Base-by-base conservation (phyloP, 2,888 invertebrate genomes). In the Standfussiana lucernea region DNA sequence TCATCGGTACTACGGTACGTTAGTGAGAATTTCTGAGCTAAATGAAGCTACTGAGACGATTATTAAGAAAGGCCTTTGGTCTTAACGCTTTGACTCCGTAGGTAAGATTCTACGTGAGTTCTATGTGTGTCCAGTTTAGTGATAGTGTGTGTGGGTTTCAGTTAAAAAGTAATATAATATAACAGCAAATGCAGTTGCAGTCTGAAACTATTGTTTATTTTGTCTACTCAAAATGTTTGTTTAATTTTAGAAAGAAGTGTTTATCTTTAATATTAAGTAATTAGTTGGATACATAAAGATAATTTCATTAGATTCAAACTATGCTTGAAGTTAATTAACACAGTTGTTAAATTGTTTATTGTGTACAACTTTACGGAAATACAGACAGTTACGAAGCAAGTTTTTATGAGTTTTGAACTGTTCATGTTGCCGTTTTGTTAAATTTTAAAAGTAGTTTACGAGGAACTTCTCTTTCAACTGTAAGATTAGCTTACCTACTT, bases 1-100 rank as follows among this genome's bases (percentile, higher is more conserved):
- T 32, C 42, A 66, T 66, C 69, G 72, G 62, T 72, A 76, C 53
- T 72, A 74, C 42, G 72, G 65, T 45, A 68, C 35, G 32, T 61
- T 53, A 59, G 65, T 77, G 61, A 42, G 64, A 64, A 64, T 18
- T 64, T n/a, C n/a, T 72, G 69, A 77, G 72, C 59, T 64, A 75
- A 70, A 83, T 68, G 37, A 28, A n/a, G 53, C 35, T 56, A 75
- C 56, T 21, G 62, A 65, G 50, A 66, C 40, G 68, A 67, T 73
- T 69, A 82, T 80, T 76, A 77, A 73, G 50, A 59, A 8, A 79
- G 65, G 53, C 53, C 50, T 59, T 64, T 37, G 35, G 15, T 61
- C n/a, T 74, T 47, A 28, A 74, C 42, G 47, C 15, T 75, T 68
- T 18, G 32, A 24, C 21, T 8, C 37, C 15, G 7, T 8, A n/a